Percentiles rank a stretch among this genome's conserved stretches.
These are phyloP conservation scores for Perccottus glenii DNA, from an alignment of 2,113 vertebrate genomes.

Conservation along the genomic window DNA sequence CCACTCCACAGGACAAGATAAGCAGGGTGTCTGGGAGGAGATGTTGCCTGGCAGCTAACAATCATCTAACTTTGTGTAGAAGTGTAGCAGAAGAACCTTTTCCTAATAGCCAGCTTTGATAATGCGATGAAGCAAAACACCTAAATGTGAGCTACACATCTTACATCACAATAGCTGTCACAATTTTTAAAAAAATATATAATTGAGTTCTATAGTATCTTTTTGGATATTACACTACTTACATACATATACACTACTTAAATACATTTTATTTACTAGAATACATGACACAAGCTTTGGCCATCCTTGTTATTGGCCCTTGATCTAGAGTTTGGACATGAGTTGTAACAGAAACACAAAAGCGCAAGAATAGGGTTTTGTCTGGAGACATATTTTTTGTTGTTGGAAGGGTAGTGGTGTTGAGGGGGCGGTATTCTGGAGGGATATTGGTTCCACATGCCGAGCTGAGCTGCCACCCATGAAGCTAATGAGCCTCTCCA, in stretches of 20 bases:
- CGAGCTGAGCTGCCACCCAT: constrained; percentile 64
- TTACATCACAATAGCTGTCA: too few relatives aligned
- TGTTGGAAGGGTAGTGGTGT: constrained; percentile 11
- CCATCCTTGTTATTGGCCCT: too few relatives aligned
- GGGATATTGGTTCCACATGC: constrained; percentile 75
- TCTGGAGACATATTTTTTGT: constrained; percentile 55
- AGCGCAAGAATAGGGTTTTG: constrained; percentile 14
- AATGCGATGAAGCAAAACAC: background rate
- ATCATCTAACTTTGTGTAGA: too few relatives aligned
- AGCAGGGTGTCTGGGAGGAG: constrained; percentile 59
- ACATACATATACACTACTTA: too few relatives aligned
- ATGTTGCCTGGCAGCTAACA: constrained; percentile 42
- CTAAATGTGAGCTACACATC: background rate
- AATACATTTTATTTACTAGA: too few relatives aligned
- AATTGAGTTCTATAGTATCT: too few relatives aligned
- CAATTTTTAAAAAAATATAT: too few relatives aligned
- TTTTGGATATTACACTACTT: too few relatives aligned
- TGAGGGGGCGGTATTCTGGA: constrained; percentile 30
- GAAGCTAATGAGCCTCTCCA: constrained; percentile 55
- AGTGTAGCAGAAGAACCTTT: background rate
- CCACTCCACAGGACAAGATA: constrained; percentile 70
- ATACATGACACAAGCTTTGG: too few relatives aligned
- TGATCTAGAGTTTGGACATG: background rate
- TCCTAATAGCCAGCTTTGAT: background rate
- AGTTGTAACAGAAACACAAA: constrained; percentile 36